phyloP scores from a whole-genome alignment of 1,140 invertebrate species.

The Cataglyphis hispanica region DNA sequence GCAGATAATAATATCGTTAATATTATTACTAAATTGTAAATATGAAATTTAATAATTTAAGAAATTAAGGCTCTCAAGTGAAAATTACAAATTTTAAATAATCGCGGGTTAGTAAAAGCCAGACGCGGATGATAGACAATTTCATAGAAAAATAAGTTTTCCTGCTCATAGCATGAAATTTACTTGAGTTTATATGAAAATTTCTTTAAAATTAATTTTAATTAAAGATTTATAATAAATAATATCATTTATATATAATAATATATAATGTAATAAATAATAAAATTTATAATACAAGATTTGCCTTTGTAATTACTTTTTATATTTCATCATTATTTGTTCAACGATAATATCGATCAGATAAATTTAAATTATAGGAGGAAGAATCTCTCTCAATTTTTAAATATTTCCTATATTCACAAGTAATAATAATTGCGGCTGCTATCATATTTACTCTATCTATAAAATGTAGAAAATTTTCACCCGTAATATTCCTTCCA shows the following conservation, averaged over 20 bases:
- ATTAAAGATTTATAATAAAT: too few relatives aligned
- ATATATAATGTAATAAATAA: too few relatives aligned
- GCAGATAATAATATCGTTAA: not conserved
- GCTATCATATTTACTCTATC: not conserved
- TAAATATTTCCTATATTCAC: slow-evolving; percentile 5
- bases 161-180: too few relatives aligned
- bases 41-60: slow-evolving; percentile 39
- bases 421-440: not conserved
- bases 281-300: too few relatives aligned
- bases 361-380: slow-evolving; percentile 1
- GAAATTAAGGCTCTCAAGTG: too few relatives aligned
- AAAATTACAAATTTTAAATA: too few relatives aligned
- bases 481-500: not conserved
- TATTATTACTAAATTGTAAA: slow-evolving; percentile 16
- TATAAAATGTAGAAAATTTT: not conserved
- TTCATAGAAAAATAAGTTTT: too few relatives aligned
- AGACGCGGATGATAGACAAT: too few relatives aligned
- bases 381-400: not conserved
- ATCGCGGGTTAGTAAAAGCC: too few relatives aligned
- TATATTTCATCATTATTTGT: slow-evolving; percentile 12
- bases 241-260: too few relatives aligned
- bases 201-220: too few relatives aligned
- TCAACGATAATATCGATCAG: not conserved
- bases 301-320: slow-evolving; percentile 8
- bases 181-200: too few relatives aligned